These are phyloP conservation scores for Actinemys pallida DNA, from an alignment of 2,113 vertebrate genomes.

Conservation along the genomic window DNA sequence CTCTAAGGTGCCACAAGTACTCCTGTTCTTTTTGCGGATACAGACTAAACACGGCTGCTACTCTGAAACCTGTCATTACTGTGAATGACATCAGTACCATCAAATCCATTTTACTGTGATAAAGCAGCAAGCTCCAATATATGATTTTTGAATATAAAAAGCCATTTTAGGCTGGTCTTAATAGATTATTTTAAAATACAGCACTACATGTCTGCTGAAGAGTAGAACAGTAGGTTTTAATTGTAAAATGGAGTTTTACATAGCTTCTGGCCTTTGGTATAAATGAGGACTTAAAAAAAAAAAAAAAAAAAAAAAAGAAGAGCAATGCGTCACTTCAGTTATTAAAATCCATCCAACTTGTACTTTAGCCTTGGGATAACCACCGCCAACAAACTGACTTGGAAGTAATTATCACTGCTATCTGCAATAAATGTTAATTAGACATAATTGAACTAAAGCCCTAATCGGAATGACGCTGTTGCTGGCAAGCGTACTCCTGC, in stretches of 20 bases:
- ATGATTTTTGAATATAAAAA: slow-evolving; percentile 64
- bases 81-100: slow-evolving; percentile 41
- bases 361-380: slow-evolving; percentile 79
- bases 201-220: slow-evolving; percentile 49
- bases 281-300: slow-evolving; percentile 69
- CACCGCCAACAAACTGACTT: slow-evolving; percentile 80
- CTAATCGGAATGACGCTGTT: slow-evolving; percentile 78
- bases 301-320: slow-evolving; percentile 38
- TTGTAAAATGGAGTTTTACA: slow-evolving; percentile 74
- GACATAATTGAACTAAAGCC: slow-evolving; percentile 84
- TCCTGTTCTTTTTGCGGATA: no score
- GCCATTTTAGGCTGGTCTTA: slow-evolving; percentile 60
- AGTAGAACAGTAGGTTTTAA: slow-evolving; percentile 71
- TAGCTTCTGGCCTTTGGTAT: slow-evolving; percentile 74
- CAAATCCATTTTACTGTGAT: neutral
- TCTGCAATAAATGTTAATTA: slow-evolving; percentile 86
- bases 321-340: slow-evolving; percentile 71
- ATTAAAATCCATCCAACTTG: slow-evolving; percentile 82
- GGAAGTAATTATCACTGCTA: slow-evolving; percentile 82
- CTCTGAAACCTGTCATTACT: neutral
- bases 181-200: slow-evolving; percentile 75
- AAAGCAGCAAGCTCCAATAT: slow-evolving; percentile 63
- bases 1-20: no score
- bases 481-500: slow-evolving; percentile 77
- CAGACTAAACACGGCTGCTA: no score